Evolutionary conservation across 2,113 vertebrate genomes (phyloP), one percentile per base, ranked within the genome.

Genomic region (Xiphorhynchus elegans): DNA sequence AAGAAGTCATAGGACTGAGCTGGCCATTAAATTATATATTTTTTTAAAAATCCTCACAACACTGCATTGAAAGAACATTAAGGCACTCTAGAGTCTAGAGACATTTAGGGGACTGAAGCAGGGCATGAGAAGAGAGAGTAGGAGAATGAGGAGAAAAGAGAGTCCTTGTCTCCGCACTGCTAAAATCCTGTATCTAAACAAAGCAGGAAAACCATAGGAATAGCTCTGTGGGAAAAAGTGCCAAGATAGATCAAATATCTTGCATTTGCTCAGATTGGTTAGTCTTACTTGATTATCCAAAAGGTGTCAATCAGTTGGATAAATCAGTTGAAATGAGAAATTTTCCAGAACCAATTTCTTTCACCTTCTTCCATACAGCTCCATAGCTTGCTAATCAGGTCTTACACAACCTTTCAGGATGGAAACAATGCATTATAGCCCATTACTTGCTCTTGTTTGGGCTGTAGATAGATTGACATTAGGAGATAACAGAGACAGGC

Each of bases 391-490:
- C 5, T 84, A 62, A 80, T 60, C 37, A 58, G 75, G 62, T 26
- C 6, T 60, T 33, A 33, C 6, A 50, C 19, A 55, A 44, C 18
- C 42, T 50, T 47, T 42, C 50, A 58, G 37, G 15, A 25, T 33
- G 23, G 55, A 77, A 92, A 10, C 7, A 77, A 73, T 33, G 40
- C 17, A 7, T 58, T 26, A 6, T 1, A 73, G 17, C 2, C 42
- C 6, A 2, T 49, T 52, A 31, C 4, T 59, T 14, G 13, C 12
- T 78, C 37, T 28, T 47, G 4, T 12, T 56, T 53, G 35, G 55
- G 29, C 29, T 25, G 4, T 0, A 63, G 13, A 46, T 40, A 49
- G 31, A 49, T 46, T 2, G 5, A 53, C 46, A 35, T 4, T 33
- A 28, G 50, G 17, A 84, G 28, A 31, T 16, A 84, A 58, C 16